Conservation (phyloP, 2,113 vertebrate genomes). For the Percopsis transmontana region DNA sequence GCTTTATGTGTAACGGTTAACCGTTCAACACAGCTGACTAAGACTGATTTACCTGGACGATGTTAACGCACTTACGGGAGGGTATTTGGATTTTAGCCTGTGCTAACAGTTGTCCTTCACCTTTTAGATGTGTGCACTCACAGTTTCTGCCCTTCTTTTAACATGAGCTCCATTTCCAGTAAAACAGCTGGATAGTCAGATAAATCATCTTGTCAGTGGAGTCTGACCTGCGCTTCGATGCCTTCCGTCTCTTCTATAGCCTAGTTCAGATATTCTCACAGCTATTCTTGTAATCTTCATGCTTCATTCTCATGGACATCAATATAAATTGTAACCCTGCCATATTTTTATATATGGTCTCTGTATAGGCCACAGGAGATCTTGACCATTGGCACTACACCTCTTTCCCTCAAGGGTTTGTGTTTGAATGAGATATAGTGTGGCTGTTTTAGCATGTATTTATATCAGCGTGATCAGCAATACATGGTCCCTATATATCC, state of each 20-base stretch:
- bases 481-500: constrained; percentile 48
- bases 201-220: constrained; percentile 44
- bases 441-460: constrained; percentile 23
- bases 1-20: neutral
- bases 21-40: neutral
- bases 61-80: too few relatives aligned
- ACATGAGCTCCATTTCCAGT: constrained; percentile 32
- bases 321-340: constrained; percentile 17
- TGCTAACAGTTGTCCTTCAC: too few relatives aligned
- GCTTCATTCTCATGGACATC: constrained; percentile 1
- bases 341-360: constrained; percentile 9
- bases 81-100: too few relatives aligned
- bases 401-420: constrained; percentile 14
- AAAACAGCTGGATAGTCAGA: constrained; percentile 37
- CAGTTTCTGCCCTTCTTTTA: constrained; percentile 1
- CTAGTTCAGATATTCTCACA: constrained; percentile 20
- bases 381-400: constrained; percentile 7
- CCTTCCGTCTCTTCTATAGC: constrained; percentile 36
- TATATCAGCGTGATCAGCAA: constrained; percentile 53
- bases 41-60: neutral
- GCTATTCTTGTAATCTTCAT: constrained; percentile 27
- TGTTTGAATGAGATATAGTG: constrained; percentile 40
- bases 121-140: neutral
- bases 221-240: constrained; percentile 18
- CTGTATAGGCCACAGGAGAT: constrained; percentile 11